Evolutionary conservation across 2,797 vertebrate species (phyloP).

Genomic region (Paramormyrops hopkinsi): DNA sequence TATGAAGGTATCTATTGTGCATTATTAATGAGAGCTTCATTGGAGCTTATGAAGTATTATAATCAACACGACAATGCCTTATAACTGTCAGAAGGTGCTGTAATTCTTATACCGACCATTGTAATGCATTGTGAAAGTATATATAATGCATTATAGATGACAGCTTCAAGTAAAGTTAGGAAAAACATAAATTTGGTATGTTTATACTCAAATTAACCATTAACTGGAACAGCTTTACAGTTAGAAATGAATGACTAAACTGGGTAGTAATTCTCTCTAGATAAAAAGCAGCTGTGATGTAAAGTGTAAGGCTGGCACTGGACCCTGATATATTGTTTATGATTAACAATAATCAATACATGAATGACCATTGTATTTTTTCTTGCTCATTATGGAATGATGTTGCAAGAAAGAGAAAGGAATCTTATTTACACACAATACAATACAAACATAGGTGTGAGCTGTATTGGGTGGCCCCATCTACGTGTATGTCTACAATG

Average conservation of each 20-base stretch:
- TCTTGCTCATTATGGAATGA: background rate
- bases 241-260: background rate
- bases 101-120: background rate
- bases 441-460: background rate
- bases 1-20: background rate
- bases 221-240: background rate
- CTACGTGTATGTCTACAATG: background rate
- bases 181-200: background rate
- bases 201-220: background rate
- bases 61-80: background rate
- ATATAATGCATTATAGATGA: background rate
- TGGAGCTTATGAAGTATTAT: background rate
- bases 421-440: background rate
- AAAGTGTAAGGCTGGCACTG: background rate
- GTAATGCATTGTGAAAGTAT: background rate
- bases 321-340: background rate
- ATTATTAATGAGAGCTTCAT: background rate
- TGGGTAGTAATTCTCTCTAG: background rate
- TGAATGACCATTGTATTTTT: background rate
- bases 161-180: background rate
- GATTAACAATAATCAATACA: background rate
- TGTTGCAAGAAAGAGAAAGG: background rate
- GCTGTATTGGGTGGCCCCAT: background rate
- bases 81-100: background rate
- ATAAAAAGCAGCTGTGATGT: background rate